Evolutionary conservation across 2,797 vertebrate genomes (phyloP).

Genomic region (Enteromius thamalakanensis): DNA sequence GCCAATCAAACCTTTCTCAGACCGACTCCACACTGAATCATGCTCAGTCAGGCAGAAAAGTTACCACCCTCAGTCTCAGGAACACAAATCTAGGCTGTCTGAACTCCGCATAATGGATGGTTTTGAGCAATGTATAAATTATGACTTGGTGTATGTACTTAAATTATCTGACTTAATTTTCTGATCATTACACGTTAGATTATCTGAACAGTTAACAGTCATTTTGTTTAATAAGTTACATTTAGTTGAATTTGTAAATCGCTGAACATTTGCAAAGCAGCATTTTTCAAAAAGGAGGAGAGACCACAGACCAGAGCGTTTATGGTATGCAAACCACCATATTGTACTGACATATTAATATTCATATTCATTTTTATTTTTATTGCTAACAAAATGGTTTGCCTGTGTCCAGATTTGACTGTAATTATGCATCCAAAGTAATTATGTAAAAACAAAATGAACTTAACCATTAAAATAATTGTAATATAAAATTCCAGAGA

Average conservation of each 20-base stretch:
- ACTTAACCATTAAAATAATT: too few relatives aligned
- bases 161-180: neutral
- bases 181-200: neutral
- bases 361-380: neutral
- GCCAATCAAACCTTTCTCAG: neutral
- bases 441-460: too few relatives aligned
- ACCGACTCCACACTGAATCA: neutral
- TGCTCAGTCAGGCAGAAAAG: neutral
- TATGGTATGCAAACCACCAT: too few relatives aligned
- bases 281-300: neutral
- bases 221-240: too few relatives aligned
- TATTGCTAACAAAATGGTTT: neutral
- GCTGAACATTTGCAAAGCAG: too few relatives aligned
- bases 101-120: neutral
- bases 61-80: neutral
- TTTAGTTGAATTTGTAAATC: too few relatives aligned
- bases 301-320: neutral
- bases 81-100: neutral
- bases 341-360: neutral
- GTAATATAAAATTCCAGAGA: neutral
- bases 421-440: too few relatives aligned
- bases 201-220: neutral
- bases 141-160: neutral
- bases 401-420: neutral
- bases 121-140: neutral